A percentile compares a stretch with the other conserved stretches of the same genome.
phyloP scores from a whole-genome alignment of 2,888 invertebrate species.

The Dascillus cervinus region DNA sequence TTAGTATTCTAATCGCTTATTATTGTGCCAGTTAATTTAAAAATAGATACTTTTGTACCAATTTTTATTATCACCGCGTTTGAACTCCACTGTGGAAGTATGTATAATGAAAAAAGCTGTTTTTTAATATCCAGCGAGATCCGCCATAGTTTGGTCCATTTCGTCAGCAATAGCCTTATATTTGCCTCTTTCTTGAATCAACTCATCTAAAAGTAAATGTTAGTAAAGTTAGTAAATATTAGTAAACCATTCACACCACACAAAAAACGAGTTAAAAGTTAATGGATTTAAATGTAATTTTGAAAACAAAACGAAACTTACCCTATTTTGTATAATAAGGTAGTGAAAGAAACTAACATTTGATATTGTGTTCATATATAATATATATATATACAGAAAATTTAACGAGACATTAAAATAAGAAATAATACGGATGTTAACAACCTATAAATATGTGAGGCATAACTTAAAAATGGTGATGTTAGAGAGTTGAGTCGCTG shows the following conservation, averaged over 20 bases:
- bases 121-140: conserved; percentile 84
- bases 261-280: conserved; percentile 8
- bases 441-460: conserved; percentile 4
- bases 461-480: conserved; percentile 4
- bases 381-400: conserved; percentile 27
- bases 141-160: conserved; percentile 94
- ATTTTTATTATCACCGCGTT: too few relatives aligned
- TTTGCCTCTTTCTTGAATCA: conserved; percentile 87
- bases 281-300: too few relatives aligned
- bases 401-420: conserved; percentile 14
- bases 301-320: conserved; percentile 24
- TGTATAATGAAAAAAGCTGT: too few relatives aligned
- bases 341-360: too few relatives aligned
- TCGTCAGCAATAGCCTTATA: conserved; percentile 98
- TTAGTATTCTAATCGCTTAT: too few relatives aligned
- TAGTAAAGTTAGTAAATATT: conserved; percentile 1
- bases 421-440: conserved; percentile 11
- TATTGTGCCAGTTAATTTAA: too few relatives aligned
- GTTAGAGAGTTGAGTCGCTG: conserved; percentile 22
- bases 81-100: too few relatives aligned
- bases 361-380: too few relatives aligned
- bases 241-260: conserved; percentile 6
- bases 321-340: conserved; percentile 23
- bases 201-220: conserved; percentile 52
- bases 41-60: too few relatives aligned